Base-by-base conservation (phyloP, 1,140 invertebrate species). In the Panonychus citri region DNA sequence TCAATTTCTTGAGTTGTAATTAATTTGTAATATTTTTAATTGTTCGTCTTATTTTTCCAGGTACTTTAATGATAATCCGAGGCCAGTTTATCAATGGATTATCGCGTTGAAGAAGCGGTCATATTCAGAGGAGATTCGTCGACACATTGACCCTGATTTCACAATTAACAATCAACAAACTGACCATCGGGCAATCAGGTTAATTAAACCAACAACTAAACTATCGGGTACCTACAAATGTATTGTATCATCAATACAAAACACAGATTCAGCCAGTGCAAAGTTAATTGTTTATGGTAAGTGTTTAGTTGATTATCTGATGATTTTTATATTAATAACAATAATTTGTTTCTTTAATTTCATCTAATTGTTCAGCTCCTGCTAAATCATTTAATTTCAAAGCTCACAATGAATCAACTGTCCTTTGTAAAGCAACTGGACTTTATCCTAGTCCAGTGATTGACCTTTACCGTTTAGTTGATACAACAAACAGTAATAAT, bases 11-110 rank as follows among this genome's bases (percentile, higher is more conserved):
- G 5, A 34, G 34, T 57, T 10, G n/a, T n/a, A n/a, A n/a, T 57
- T 10, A 57, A 57, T 30, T 57, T 49, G n/a, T n/a, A n/a, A n/a
- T n/a, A n/a, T n/a, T n/a, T n/a, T n/a, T n/a, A n/a, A n/a, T 49
- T 51, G 27, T 21, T 21, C 7, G 12, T 51, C 26, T 7, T 17
- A 10, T 17, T 27, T 51, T 51, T 15, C 1, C 51, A 53, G 52
- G 52, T 54, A 54, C 27, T 34, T 54, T 25, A 54, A 58, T 17
- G 51, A 48, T 25, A 39, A 58, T 19, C 10, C 25, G 13, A 21
- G 34, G 21, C 57, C 28, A 19, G 43, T 58, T 24, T 58, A 54
- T 51, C 57, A 58, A 42, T 58, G 52, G 52, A 58, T 58, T n/a
- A 19, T 46, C 13, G 43, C 57, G 10, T 19, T 30, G 21, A 51